A percentile compares a stretch with the other conserved stretches of the same genome.
These are phyloP conservation scores for Drosophila arizonae DNA, from an alignment of 1,140 invertebrate genomes.

Conservation along the genomic window DNA sequence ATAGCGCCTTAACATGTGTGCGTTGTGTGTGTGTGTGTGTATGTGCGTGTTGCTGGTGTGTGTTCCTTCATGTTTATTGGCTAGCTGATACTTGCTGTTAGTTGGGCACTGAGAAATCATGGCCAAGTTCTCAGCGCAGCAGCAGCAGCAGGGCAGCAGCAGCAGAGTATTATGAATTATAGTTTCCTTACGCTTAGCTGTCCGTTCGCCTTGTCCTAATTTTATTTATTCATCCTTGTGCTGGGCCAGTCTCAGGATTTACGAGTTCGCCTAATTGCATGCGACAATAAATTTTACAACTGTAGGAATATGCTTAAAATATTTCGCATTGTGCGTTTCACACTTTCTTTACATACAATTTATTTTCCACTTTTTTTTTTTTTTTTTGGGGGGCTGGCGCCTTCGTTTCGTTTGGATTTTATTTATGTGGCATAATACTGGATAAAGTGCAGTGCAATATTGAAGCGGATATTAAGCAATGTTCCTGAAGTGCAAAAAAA, in stretches of 20 bases:
- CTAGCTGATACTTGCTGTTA: slow-evolving; percentile 53
- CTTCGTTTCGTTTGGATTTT: slow-evolving; percentile 45
- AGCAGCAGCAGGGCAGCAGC: neutral
- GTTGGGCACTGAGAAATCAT: slow-evolving; percentile 49
- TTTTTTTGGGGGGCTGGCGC: slow-evolving; percentile 19
- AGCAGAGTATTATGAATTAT: slow-evolving; percentile 71
- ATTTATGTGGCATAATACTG: slow-evolving; percentile 61
- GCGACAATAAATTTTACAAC: slow-evolving; percentile 72
- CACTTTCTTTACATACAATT: slow-evolving; percentile 26
- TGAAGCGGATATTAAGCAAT: slow-evolving; percentile 69
- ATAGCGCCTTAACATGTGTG: slow-evolving; percentile 18
- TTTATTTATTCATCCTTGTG: slow-evolving; percentile 67
- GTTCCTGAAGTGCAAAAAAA: slow-evolving; percentile 4
- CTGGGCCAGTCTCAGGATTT: slow-evolving; percentile 62
- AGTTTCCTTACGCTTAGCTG: slow-evolving; percentile 52
- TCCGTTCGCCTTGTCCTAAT: slow-evolving; percentile 48
- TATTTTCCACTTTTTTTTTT: slow-evolving; percentile 29
- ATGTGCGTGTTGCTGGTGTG: slow-evolving; percentile 22
- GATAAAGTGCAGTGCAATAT: slow-evolving; percentile 63
- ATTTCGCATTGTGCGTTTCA: slow-evolving; percentile 1
- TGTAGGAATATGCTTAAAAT: slow-evolving; percentile 72
- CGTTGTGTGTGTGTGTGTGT: neutral
- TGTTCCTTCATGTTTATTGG: slow-evolving; percentile 59
- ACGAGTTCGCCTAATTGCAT: slow-evolving; percentile 73
- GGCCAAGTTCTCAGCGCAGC: slow-evolving; percentile 49